These are phyloP conservation scores for Oreochromis mossambicus DNA, from an alignment of 2,797 vertebrate species.

Conservation along the genomic window DNA sequence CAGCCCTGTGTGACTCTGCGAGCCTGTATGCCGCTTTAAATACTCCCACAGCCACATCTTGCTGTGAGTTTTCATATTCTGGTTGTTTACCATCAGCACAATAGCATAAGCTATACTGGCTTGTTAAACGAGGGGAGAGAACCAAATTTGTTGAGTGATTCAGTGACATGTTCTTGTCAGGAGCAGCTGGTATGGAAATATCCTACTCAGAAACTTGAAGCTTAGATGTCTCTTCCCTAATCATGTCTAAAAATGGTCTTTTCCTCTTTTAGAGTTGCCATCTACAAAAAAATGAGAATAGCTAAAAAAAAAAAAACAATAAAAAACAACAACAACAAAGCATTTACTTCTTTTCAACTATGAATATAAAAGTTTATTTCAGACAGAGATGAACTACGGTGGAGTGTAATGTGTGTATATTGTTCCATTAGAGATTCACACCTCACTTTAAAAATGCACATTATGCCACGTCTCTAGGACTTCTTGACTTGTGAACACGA, in stretches of 20 bases:
- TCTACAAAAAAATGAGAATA: neutral
- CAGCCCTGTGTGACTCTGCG: neutral
- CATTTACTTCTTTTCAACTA: neutral
- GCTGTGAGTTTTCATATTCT: neutral
- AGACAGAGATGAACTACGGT: neutral
- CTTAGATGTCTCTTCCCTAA: neutral
- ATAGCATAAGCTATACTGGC: neutral
- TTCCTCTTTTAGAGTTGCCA: neutral
- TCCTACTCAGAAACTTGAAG: neutral
- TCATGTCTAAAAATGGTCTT: neutral
- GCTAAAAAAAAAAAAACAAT: neutral
- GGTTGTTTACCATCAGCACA: neutral
- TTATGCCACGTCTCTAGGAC: slow-evolving; percentile 11
- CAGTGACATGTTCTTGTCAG: neutral
- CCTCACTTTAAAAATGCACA: slow-evolving; percentile 14
- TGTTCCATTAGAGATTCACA: neutral
- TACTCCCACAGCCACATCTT: neutral
- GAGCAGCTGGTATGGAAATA: neutral
- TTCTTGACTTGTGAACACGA: slow-evolving; percentile 36
- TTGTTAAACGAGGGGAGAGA: neutral
- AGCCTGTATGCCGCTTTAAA: neutral
- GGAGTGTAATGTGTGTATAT: neutral
- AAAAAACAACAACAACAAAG: neutral
- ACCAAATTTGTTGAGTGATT: neutral
- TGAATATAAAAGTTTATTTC: neutral